Evolutionary conservation across 2,888 invertebrate species (phyloP).

Genomic region (Pyrgus malvae): DNA sequence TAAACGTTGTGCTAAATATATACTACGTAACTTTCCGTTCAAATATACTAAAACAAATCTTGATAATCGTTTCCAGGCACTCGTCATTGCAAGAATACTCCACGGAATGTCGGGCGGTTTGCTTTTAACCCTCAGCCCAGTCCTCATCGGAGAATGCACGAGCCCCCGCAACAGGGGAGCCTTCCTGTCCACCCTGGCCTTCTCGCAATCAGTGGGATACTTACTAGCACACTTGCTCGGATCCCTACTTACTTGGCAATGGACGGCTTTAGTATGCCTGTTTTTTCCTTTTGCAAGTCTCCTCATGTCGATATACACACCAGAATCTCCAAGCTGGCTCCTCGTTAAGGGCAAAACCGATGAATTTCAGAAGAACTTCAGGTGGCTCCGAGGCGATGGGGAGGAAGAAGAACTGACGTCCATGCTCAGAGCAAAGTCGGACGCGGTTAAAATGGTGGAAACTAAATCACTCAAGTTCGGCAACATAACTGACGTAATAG

Average conservation of each 20-base stretch:
- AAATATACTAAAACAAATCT: not conserved
- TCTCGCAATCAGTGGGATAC: conserved; percentile 77
- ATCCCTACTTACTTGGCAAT: conserved; percentile 68
- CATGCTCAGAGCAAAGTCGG: conserved; percentile 35
- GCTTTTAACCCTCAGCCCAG: conserved; percentile 37
- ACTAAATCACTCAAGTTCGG: too few species aligned
- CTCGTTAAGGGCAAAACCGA: conserved; percentile 61
- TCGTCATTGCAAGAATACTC: conserved; percentile 1
- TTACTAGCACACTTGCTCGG: conserved; percentile 79
- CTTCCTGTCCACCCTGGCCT: conserved; percentile 69
- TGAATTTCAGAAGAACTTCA: conserved; percentile 68
- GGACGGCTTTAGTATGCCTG: conserved; percentile 54
- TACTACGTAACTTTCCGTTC: too few species aligned
- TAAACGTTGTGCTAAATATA: too few species aligned
- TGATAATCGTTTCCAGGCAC: not conserved
- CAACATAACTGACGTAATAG: conserved; percentile 36
- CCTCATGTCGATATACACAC: conserved; percentile 44
- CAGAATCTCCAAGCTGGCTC: conserved; percentile 83
- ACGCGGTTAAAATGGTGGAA: conserved; percentile 37
- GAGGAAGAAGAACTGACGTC: conserved; percentile 50
- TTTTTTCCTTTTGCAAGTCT: conserved; percentile 57
- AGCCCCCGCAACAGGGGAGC: conserved; percentile 76
- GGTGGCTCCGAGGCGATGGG: conserved; percentile 66
- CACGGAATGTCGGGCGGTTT: conserved; percentile 14
- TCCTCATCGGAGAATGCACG: conserved; percentile 63